Conservation (phyloP, 2,113 vertebrate species). For the Gallinago undulata region DNA sequence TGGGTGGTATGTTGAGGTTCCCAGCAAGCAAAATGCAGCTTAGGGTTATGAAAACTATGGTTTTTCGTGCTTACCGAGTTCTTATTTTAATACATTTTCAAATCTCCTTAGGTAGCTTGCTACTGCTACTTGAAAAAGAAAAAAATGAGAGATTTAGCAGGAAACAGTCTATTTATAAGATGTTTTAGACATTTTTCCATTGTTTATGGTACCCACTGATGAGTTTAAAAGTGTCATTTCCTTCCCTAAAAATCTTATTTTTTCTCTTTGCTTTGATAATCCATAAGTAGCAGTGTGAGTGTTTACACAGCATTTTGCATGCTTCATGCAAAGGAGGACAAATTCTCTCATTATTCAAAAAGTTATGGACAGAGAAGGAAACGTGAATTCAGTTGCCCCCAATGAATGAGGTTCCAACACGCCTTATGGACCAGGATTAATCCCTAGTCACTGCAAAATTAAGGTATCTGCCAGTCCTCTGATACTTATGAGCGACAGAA, state of each 20-base stretch:
- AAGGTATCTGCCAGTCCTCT: not conserved
- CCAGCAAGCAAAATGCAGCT: not conserved
- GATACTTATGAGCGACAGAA: not conserved
- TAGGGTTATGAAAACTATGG: not conserved
- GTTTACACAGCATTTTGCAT: not conserved
- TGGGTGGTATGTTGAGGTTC: not conserved
- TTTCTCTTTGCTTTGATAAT: constrained; percentile 15
- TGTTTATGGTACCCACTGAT: not conserved
- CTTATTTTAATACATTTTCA: not conserved
- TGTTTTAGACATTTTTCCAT: constrained; percentile 6
- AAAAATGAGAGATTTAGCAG: not conserved
- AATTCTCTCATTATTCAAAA: not conserved
- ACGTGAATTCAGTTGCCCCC: not conserved
- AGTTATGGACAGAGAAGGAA: not conserved
- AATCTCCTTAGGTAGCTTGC: not conserved
- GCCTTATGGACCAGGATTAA: not conserved
- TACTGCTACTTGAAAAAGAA: not conserved
- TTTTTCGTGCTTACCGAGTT: not conserved
- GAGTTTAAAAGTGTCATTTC: constrained; percentile 24
- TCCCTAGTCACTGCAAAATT: not conserved
- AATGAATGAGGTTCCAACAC: not conserved
- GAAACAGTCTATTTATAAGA: constrained; percentile 24
- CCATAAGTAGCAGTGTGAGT: not conserved
- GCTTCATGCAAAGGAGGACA: not conserved
- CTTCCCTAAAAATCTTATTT: not conserved